Conservation (phyloP, 1,140 invertebrate species). For the Drosophila oshimai region DNA sequence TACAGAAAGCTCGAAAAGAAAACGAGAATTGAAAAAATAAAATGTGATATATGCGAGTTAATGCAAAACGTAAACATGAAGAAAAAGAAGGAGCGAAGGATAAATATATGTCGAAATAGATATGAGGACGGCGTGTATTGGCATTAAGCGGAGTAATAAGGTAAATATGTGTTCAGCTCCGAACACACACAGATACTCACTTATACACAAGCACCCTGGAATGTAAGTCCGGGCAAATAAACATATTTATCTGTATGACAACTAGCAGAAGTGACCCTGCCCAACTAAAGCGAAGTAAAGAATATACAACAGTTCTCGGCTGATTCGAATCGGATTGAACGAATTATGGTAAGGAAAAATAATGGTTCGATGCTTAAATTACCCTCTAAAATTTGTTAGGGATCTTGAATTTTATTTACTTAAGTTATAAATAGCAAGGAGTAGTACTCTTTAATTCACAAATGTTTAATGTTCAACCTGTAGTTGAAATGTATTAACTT, state of each 20-base stretch:
- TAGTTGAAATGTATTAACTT: too few relatives aligned
- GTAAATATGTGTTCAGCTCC: slow-evolving; percentile 47
- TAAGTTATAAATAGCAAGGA: too few relatives aligned
- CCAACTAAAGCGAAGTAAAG: not conserved
- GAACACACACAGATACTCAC: slow-evolving; percentile 16
- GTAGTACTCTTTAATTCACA: too few relatives aligned
- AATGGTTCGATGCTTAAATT: not conserved
- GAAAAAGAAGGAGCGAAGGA: slow-evolving; percentile 12
- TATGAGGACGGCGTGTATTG: slow-evolving; percentile 25
- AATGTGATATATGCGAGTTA: slow-evolving; percentile 43
- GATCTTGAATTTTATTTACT: too few relatives aligned
- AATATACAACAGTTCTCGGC: not conserved
- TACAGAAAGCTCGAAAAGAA: not conserved
- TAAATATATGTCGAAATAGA: slow-evolving; percentile 30
- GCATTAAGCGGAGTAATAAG: slow-evolving; percentile 50
- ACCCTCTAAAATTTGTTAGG: not conserved
- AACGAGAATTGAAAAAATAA: slow-evolving; percentile 22
- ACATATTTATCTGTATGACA: slow-evolving; percentile 32
- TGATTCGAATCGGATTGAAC: not conserved
- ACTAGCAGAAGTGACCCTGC: slow-evolving; percentile 19
- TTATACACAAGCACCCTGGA: not conserved
- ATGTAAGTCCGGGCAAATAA: slow-evolving; percentile 10
- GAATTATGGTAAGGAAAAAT: not conserved
- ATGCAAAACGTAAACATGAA: slow-evolving; percentile 56
- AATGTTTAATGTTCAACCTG: too few relatives aligned